Conservation (phyloP, 2,113 vertebrate genomes). For the Hippocampus barbouri region DNA sequence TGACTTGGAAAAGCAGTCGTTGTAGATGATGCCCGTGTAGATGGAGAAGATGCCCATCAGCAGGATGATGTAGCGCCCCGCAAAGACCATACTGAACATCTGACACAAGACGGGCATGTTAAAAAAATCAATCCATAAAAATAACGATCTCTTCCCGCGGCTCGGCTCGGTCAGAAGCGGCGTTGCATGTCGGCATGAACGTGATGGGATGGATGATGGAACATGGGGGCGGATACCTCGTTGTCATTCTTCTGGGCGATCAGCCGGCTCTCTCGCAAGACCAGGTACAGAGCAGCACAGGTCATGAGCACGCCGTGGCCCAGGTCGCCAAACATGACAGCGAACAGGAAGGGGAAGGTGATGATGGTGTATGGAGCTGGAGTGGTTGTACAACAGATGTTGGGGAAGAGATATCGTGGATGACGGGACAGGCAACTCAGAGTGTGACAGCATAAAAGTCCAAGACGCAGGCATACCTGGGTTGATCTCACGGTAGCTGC, state of each 20-base stretch:
- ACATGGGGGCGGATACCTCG: slow-evolving; percentile 75
- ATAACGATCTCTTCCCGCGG: background rate
- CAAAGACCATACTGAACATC: slow-evolving; percentile 95
- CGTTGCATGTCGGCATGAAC: background rate
- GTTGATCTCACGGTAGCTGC: slow-evolving; percentile 95
- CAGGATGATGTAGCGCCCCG: slow-evolving; percentile 93
- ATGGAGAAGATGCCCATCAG: slow-evolving; percentile 96
- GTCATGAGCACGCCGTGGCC: slow-evolving; percentile 93
- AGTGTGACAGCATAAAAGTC: background rate
- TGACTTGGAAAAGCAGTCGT: slow-evolving; percentile 97
- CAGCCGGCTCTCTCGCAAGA: slow-evolving; percentile 87
- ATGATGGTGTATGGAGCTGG: slow-evolving; percentile 95
- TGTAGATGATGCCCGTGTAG: slow-evolving; percentile 97
- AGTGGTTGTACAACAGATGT: slow-evolving; percentile 27
- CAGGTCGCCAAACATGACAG: slow-evolving; percentile 97
- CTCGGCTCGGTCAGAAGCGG: background rate
- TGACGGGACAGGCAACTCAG: background rate
- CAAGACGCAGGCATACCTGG: slow-evolving; percentile 75
- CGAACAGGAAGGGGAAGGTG: slow-evolving; percentile 97
- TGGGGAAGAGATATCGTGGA: background rate
- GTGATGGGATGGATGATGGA: slow-evolving; percentile 5
- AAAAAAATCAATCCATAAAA: background rate
- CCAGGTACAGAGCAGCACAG: slow-evolving; percentile 89
- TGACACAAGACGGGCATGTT: slow-evolving; percentile 37
- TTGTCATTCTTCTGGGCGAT: slow-evolving; percentile 92